These are phyloP conservation scores for Spinus olivaceus DNA, from an alignment of 2,797 vertebrate species.

Conservation along the genomic window DNA sequence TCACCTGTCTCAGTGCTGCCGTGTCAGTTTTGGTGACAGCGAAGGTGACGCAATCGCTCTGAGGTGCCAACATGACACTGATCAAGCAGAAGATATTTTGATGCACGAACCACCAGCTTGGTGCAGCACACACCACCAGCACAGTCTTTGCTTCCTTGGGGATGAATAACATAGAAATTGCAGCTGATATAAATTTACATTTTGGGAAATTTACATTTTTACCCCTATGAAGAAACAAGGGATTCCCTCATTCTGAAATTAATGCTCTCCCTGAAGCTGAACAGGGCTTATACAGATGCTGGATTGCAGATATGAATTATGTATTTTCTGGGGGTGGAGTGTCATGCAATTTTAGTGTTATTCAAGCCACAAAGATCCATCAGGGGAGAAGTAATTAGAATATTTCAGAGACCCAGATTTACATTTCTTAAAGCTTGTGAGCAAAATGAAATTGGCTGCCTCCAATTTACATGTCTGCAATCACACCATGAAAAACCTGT, in stretches of 20 bases:
- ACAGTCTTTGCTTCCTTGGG: neutral
- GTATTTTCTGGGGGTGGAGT: slow-evolving; percentile 57
- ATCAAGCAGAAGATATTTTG: neutral
- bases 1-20: neutral
- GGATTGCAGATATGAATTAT: slow-evolving; percentile 54
- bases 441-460: slow-evolving; percentile 35
- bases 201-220: slow-evolving; percentile 25
- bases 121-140: neutral
- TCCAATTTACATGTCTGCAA: slow-evolving; percentile 44
- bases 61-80: neutral
- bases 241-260: slow-evolving; percentile 60
- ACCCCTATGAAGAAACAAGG: slow-evolving; percentile 21
- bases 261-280: slow-evolving; percentile 17
- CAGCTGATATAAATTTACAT: neutral
- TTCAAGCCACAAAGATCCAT: slow-evolving; percentile 47
- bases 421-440: slow-evolving; percentile 43
- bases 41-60: neutral
- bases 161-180: neutral
- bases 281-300: slow-evolving; percentile 11
- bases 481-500: slow-evolving; percentile 11
- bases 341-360: slow-evolving; percentile 41
- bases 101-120: neutral
- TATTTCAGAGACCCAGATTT: slow-evolving; percentile 49
- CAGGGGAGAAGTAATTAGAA: slow-evolving; percentile 32
- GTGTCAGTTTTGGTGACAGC: accelerated